Conservation (phyloP, 1,140 invertebrate genomes). For the Vollenhovia emeryi region DNA sequence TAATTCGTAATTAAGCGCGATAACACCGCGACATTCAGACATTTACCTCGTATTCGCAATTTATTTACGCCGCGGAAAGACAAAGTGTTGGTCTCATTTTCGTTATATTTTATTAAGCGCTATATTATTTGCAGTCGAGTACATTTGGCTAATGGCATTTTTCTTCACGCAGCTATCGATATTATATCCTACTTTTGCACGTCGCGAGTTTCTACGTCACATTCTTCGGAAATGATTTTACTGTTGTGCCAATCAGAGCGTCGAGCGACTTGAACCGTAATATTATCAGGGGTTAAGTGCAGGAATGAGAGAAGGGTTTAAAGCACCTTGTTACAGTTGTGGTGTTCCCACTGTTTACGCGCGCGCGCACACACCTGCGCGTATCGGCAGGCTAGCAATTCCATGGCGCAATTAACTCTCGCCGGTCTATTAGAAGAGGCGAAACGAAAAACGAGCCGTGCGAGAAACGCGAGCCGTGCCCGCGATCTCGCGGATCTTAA, state of each 20-base stretch:
- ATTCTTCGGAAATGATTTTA: slow-evolving; percentile 38
- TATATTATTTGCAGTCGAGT: background rate
- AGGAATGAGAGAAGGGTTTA: slow-evolving; percentile 23
- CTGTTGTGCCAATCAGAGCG: slow-evolving; percentile 53
- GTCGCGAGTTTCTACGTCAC: background rate
- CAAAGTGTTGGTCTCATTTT: background rate
- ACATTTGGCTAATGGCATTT: background rate
- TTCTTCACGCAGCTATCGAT: background rate
- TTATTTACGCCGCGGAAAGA: background rate
- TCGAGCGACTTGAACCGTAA: slow-evolving; percentile 54
- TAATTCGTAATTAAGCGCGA: background rate
- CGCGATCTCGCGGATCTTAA: slow-evolving; percentile 9
- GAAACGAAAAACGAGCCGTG: slow-evolving; percentile 11
- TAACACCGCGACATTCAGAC: background rate
- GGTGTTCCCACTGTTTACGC: slow-evolving; percentile 5
- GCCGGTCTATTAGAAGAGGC: slow-evolving; percentile 28
- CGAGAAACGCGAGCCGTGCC: background rate
- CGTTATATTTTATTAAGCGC: background rate
- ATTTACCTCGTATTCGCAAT: background rate
- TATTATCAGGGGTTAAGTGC: slow-evolving; percentile 36
- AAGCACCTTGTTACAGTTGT: slow-evolving; percentile 39
- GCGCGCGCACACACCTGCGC: background rate
- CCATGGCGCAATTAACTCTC: slow-evolving; percentile 43
- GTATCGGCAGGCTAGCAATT: slow-evolving; percentile 6
- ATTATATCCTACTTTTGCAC: background rate